Percentiles rank a stretch among this genome's conserved stretches.
Evolutionary conservation across 2,113 vertebrate genomes (phyloP).

Genomic region (Platichthys flesus): DNA sequence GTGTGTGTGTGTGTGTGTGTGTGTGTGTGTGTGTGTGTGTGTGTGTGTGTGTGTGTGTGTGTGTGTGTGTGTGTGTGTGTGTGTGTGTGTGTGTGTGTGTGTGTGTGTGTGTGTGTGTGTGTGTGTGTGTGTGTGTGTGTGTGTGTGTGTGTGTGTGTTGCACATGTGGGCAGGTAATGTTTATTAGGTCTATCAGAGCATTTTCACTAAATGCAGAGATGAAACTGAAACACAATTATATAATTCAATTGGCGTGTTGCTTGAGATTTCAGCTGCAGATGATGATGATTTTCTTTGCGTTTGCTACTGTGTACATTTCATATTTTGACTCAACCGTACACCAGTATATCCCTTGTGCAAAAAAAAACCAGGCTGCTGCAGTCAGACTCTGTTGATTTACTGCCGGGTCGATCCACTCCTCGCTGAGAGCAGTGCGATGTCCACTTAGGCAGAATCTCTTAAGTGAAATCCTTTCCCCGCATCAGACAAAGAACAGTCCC

Average conservation of each 20-base stretch:
- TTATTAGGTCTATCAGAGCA: neutral
- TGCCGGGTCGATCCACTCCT: conserved; percentile 7
- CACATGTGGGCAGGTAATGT: no score
- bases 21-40: no score
- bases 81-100: no score
- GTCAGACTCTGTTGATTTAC: conserved; percentile 18
- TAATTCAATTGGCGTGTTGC: neutral
- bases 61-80: no score
- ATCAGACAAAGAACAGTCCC: conserved; percentile 9
- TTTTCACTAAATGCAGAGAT: neutral
- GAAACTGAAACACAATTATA: neutral
- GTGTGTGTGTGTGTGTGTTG: no score
- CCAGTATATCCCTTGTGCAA: neutral
- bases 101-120: no score
- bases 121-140: no score
- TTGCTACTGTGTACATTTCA: neutral
- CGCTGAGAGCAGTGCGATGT: conserved; percentile 13
- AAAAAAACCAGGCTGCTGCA: neutral
- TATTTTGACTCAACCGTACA: neutral
- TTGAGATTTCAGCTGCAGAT: neutral
- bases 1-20: no score
- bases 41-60: no score
- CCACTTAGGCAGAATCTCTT: conserved; percentile 15
- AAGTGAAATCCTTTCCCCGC: conserved; percentile 40
- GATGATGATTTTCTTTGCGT: neutral